Evolutionary conservation across 2,113 vertebrate species (phyloP).

Genomic region (Clarias batrachus): DNA sequence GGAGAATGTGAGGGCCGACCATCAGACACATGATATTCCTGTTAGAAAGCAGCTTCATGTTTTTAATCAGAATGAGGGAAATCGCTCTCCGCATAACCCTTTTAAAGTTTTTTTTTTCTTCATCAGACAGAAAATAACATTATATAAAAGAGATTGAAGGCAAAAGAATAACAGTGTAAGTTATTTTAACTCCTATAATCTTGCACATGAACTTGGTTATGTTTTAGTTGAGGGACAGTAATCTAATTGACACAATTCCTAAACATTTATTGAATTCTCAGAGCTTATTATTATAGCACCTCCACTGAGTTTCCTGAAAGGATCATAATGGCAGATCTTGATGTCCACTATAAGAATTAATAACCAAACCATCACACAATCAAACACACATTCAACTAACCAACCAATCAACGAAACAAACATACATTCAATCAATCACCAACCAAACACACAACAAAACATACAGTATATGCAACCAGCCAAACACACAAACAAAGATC

Average conservation of each 20-base stretch:
- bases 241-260: constrained; percentile 17
- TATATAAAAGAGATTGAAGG: constrained; percentile 26
- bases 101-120: constrained; percentile 60
- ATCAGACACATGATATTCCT: constrained; percentile 69
- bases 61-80: constrained; percentile 60
- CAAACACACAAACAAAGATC: not conserved
- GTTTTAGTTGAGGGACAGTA: constrained; percentile 16
- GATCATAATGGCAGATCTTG: not conserved
- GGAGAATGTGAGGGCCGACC: constrained; percentile 59
- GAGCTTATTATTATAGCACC: constrained; percentile 1
- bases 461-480: not conserved
- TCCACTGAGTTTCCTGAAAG: not conserved
- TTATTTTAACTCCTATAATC: constrained; percentile 11
- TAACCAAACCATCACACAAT: not conserved
- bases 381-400: not conserved
- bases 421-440: not conserved
- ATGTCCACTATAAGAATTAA: not conserved
- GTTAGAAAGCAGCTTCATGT: constrained; percentile 69
- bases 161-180: constrained; percentile 29
- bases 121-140: constrained; percentile 9
- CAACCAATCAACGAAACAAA: not conserved
- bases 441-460: not conserved
- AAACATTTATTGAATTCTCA: constrained; percentile 44
- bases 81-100: constrained; percentile 59
- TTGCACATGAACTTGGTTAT: not conserved